These are phyloP conservation scores for Hylomyscus alleni DNA, from an alignment of 2,797 vertebrate genomes.

Conservation along the genomic window DNA sequence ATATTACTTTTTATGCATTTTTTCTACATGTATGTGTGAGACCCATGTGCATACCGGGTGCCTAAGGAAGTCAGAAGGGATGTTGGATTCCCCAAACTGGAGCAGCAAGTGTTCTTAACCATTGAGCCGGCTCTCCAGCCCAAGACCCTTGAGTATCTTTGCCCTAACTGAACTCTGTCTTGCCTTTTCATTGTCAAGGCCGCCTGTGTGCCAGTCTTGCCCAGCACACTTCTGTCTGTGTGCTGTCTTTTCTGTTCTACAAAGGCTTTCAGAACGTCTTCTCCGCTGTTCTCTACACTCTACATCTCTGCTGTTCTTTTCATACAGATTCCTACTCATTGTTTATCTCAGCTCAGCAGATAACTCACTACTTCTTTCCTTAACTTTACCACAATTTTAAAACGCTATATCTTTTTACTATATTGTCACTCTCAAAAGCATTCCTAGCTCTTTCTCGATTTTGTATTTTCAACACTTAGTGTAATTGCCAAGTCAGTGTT, in stretches of 20 bases:
- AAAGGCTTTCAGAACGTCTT: background rate
- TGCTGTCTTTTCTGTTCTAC: background rate
- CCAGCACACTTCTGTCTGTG: background rate
- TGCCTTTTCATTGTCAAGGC: background rate
- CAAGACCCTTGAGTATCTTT: rapidly evolving
- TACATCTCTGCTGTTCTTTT: background rate
- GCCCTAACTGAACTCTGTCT: background rate
- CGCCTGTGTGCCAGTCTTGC: background rate
- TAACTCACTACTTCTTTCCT: background rate
- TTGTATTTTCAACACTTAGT: background rate
- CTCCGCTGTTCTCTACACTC: too few relatives aligned
- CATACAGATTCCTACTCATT: background rate
- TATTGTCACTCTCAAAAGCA: background rate
- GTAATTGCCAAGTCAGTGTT: background rate
- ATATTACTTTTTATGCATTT: background rate
- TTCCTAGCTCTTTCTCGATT: background rate
- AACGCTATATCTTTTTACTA: background rate
- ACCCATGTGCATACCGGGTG: background rate
- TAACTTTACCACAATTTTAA: background rate
- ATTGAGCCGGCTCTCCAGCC: background rate
- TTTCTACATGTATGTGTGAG: background rate
- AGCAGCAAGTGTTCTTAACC: background rate
- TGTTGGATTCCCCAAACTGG: background rate
- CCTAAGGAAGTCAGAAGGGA: background rate
- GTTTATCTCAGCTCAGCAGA: background rate